phyloP scores from a whole-genome alignment of 2,888 invertebrate species.

The Lumbricus terrestris region DNA sequence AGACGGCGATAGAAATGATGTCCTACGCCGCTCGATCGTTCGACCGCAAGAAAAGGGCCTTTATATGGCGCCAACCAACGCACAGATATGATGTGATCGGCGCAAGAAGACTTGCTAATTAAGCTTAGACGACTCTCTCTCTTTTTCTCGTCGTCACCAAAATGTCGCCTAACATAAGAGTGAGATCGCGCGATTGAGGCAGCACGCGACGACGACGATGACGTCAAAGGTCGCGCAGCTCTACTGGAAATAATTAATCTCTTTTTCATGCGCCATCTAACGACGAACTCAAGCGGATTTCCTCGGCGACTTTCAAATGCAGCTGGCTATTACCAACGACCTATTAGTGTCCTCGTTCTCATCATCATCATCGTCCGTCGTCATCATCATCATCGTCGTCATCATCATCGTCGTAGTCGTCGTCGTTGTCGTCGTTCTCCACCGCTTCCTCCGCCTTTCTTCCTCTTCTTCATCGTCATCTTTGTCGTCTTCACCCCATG shows the following conservation, averaged over 20 bases:
- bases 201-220: not conserved
- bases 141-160: no score
- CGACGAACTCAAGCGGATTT: not conserved
- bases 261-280: not conserved
- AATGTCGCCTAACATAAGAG: not conserved
- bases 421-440: no score
- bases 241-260: not conserved
- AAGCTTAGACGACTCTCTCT: not conserved
- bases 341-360: not conserved
- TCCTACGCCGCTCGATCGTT: not conserved
- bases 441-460: not conserved
- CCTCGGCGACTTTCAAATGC: not conserved
- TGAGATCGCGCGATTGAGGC: not conserved
- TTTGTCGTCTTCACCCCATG: no score
- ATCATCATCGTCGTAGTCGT: not conserved
- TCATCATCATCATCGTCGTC: no score
- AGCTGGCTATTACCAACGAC: not conserved
- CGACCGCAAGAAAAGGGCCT: not conserved
- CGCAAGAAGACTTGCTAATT: not conserved
- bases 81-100: not conserved
- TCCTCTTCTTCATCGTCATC: not conserved
- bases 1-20: not conserved
- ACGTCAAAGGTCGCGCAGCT: not conserved
- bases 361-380: no score
- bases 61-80: not conserved